phyloP scores from a whole-genome alignment of 2,888 invertebrate genomes.

The Epinotia nisella region DNA sequence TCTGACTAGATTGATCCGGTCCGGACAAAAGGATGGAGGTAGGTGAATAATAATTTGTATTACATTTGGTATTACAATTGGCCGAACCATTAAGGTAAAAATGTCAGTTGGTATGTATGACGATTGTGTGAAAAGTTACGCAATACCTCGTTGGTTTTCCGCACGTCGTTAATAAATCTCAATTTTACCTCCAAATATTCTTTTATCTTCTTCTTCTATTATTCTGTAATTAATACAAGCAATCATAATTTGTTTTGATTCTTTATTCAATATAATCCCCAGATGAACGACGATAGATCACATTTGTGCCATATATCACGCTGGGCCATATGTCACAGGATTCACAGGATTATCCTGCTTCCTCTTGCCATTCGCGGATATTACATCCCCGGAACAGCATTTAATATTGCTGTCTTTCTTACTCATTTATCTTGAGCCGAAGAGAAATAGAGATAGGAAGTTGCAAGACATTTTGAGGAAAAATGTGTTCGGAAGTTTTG shows the following conservation, averaged over 20 bases:
- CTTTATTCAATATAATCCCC: slow-evolving; percentile 1
- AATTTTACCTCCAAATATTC: background rate
- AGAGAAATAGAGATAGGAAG: slow-evolving; percentile 12
- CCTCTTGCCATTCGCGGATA: background rate
- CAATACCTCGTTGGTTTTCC: no score
- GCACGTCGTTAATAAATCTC: background rate
- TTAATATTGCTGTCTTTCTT: slow-evolving; percentile 1
- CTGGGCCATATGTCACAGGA: slow-evolving; percentile 14
- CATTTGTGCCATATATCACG: slow-evolving; percentile 13
- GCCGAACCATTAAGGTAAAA: no score
- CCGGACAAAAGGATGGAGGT: slow-evolving; percentile 15
- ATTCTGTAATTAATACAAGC: background rate
- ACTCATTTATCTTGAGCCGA: background rate
- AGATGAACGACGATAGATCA: slow-evolving; percentile 26
- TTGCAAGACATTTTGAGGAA: background rate
- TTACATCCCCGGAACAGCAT: background rate
- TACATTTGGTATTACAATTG: no score
- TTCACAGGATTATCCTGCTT: slow-evolving; percentile 26
- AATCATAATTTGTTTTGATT: slow-evolving; percentile 24
- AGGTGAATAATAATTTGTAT: background rate
- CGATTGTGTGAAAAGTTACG: no score
- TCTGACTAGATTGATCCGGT: slow-evolving; percentile 21
- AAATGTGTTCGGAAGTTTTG: slow-evolving; percentile 1
- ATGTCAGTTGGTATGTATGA: no score
- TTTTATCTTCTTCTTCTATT: no score